A percentile compares a stretch with the other conserved stretches of the same genome.
Evolutionary conservation across 2,888 invertebrate genomes (phyloP).

Genomic region (Leptinotarsa juncta): DNA sequence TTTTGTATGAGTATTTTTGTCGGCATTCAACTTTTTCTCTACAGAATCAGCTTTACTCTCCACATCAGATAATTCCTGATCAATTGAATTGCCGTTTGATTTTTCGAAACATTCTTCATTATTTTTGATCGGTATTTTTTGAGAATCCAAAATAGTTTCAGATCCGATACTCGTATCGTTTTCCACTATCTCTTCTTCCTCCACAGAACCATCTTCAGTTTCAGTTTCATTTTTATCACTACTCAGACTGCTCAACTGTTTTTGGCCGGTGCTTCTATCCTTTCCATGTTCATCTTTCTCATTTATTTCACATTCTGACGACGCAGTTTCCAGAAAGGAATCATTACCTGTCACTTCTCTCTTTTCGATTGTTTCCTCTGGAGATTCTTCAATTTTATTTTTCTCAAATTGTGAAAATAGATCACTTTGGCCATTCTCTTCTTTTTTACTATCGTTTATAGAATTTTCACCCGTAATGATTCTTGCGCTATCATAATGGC

Average conservation of each 20-base stretch:
- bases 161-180: neutral
- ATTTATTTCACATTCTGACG: neutral
- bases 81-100: neutral
- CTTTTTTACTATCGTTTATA: neutral
- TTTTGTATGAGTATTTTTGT: no score
- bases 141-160: neutral
- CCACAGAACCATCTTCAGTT: neutral
- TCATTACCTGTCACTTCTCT: neutral
- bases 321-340: neutral
- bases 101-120: neutral
- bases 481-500: neutral
- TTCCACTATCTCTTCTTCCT: neutral
- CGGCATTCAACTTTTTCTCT: no score
- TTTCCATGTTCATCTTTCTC: no score
- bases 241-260: neutral
- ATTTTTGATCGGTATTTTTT: neutral
- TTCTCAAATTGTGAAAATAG: neutral
- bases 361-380: neutral
- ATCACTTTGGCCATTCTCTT: neutral
- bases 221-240: neutral
- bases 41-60: no score
- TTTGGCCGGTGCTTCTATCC: neutral
- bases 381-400: neutral
- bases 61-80: neutral
- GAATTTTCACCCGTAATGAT: neutral